Evolutionary conservation across 2,888 invertebrate species (phyloP), one percentile per base, ranked within the genome.

Genomic region (Ophion ellenae): DNA sequence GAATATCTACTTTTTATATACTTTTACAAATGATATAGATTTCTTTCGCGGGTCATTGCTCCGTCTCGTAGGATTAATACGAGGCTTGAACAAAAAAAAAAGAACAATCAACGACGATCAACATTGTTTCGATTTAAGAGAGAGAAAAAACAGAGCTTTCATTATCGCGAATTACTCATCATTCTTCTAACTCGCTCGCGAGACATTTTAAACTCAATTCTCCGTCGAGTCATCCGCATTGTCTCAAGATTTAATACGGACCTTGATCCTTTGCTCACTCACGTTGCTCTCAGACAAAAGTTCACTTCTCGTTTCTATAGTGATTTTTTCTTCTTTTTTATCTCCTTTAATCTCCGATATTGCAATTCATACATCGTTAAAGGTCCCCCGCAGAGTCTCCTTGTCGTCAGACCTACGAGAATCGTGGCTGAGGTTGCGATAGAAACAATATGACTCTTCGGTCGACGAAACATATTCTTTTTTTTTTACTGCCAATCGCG

Each of bases 261-360:
- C 78, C 83, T 78, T 78, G 74, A 83, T 83, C 73, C 80, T 73
- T 59, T 20, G 45, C 75, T 75, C 47, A 20, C 64, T 75, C 75
- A 45, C 47, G n/a, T 63, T 59, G 45, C 47, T 64, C 20, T 17
- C 28, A 47, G 47, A 63, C 64, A 75, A 64, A 75, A 75, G 75
- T 64, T 64, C 74, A 63, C 10, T 66, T 77, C 78, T 78, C 78
- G 53, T 17, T 53, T 70, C 40, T 24, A 36, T 32, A 57, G 14
- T 17, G 40, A 24, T 11, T 47, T 36, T 69, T 61, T 32, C 53
- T 69, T 17, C 28, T 57, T 78, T 36, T 36, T 66, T 76, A 53
- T 70, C 61, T 66, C 9, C 32, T 32, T 63, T 70, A 75, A 81
- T 81, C 57, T 76, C 20, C 28, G 24, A 6, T 59, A 71, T 64